Evolutionary conservation across 2,797 vertebrate species (phyloP), one percentile per base, ranked within the genome.

Genomic region (Sebastes hubbsi): DNA sequence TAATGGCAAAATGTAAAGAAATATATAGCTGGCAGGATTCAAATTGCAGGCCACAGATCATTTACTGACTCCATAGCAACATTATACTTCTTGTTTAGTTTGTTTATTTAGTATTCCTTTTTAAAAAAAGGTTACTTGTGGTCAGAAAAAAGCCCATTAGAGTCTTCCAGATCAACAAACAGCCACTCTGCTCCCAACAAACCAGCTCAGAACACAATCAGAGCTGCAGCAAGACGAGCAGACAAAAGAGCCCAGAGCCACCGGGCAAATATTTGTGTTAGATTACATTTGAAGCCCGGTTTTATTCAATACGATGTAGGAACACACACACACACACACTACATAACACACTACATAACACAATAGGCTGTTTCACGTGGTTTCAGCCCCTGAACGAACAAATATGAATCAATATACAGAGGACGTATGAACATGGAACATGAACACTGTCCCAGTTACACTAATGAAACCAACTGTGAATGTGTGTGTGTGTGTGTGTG

Each of bases 321-420:
- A 66, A 38, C 25, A 63, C 62, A 58, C 55, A 61, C 46, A 68
- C 56, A 46, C 81, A 74, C 30, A 55, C 27, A 18, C 42, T 34
- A 55, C 20, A 42, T 55, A 72, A 55, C 67, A 63, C 34, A 60
- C 2, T 13, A 46, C 34, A 22, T 11, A 62, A 67, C 65, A 84
- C 55, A 82, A 42, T 20, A 73, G 54, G 9, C 70, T 46, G 30
- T 85, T 82, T 82, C 75, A 84, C 78, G 73, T 22, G 54, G 34
- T 77, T 72, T 73, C 52, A 67, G 36, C 16, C 70, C 67, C 61
- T 5, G 13, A 78, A 82, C 82, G 55, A 77, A 80, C 54, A 58
- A 83, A 82, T 87, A 85, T 86, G 78, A 84, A 85, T 84, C 71
- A 76, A 81, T 78, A 85, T 56, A 70, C 68, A 87, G 46, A 79